phyloP scores from a whole-genome alignment of 2,888 invertebrate species.

The Apamea crenata region DNA sequence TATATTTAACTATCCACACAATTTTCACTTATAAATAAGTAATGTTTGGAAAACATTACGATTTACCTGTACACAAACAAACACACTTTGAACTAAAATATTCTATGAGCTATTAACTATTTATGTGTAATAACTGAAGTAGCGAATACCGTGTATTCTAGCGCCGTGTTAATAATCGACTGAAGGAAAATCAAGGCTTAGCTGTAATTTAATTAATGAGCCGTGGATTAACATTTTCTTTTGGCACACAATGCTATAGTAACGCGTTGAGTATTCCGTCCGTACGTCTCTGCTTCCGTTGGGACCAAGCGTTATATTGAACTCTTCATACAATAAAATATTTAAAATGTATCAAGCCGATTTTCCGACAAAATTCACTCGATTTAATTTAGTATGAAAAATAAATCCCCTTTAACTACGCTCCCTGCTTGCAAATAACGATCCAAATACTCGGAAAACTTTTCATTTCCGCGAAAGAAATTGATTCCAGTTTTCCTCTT shows the following conservation, averaged over 20 bases:
- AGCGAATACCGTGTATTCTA: slow-evolving; percentile 77
- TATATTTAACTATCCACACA: slow-evolving; percentile 41
- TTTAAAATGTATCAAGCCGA: slow-evolving; percentile 12
- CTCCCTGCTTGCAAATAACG: slow-evolving; percentile 1
- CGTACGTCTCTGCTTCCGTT: slow-evolving; percentile 80
- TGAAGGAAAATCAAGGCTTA: slow-evolving; percentile 87
- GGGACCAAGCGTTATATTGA: slow-evolving; percentile 76
- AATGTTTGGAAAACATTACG: slow-evolving; percentile 60
- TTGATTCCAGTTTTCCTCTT: slow-evolving; percentile 44
- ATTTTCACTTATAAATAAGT: slow-evolving; percentile 45
- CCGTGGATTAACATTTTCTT: slow-evolving; percentile 88
- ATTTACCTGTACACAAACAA: slow-evolving; percentile 54
- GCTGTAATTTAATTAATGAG: slow-evolving; percentile 85
- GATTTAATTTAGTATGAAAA: slow-evolving; percentile 5
- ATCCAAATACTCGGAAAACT: slow-evolving; percentile 11
- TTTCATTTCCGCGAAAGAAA: slow-evolving; percentile 29
- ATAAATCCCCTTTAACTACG: not conserved
- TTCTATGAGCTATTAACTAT: slow-evolving; percentile 24
- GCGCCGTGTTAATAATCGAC: slow-evolving; percentile 80
- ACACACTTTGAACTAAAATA: slow-evolving; percentile 29
- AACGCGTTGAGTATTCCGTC: slow-evolving; percentile 83
- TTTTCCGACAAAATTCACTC: slow-evolving; percentile 37
- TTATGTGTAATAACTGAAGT: slow-evolving; percentile 41
- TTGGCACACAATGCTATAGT: slow-evolving; percentile 85
- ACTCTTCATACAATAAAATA: slow-evolving; percentile 60